Evolutionary conservation across 92 coral and sea anemone species (phyloP).

Genomic region (Muricea muricata): DNA sequence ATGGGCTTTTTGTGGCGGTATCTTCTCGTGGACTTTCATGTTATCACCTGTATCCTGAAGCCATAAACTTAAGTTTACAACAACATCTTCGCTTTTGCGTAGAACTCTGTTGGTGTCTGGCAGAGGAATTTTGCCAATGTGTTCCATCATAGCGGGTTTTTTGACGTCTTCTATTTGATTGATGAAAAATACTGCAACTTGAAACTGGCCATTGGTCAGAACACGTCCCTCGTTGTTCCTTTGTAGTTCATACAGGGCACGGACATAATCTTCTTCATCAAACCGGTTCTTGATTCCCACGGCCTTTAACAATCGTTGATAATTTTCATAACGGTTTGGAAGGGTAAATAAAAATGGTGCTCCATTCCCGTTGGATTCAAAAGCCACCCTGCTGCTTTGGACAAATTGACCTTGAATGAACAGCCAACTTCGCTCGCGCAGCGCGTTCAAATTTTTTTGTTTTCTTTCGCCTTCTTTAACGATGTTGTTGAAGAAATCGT

Average conservation of each 20-base stretch:
- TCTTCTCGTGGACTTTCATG: slow-evolving; percentile 22
- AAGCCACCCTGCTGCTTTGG: slow-evolving; percentile 17
- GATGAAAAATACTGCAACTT: slow-evolving; percentile 9
- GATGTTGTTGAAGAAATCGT: background rate
- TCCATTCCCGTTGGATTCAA: slow-evolving; percentile 20
- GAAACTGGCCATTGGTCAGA: background rate
- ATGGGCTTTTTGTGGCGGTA: slow-evolving; percentile 28
- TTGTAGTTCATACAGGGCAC: slow-evolving; percentile 32
- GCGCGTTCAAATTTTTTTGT: background rate
- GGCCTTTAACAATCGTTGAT: background rate
- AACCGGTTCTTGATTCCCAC: slow-evolving; percentile 14
- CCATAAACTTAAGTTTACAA: slow-evolving; percentile 2
- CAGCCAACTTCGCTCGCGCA: slow-evolving; percentile 3
- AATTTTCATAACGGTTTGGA: slow-evolving; percentile 7
- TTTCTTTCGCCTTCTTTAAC: background rate
- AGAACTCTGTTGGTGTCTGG: slow-evolving; percentile 7
- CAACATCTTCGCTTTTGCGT: background rate
- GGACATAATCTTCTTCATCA: slow-evolving; percentile 19
- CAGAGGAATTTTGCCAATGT: slow-evolving; percentile 34
- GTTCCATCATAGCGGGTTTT: background rate
- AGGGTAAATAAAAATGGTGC: slow-evolving; percentile 41
- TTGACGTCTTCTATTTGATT: background rate
- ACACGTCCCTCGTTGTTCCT: background rate
- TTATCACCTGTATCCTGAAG: background rate
- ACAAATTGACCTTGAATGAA: slow-evolving; percentile 36